These are phyloP conservation scores for Therioaphis trifolii DNA, from an alignment of 2,888 invertebrate genomes.

Conservation along the genomic window DNA sequence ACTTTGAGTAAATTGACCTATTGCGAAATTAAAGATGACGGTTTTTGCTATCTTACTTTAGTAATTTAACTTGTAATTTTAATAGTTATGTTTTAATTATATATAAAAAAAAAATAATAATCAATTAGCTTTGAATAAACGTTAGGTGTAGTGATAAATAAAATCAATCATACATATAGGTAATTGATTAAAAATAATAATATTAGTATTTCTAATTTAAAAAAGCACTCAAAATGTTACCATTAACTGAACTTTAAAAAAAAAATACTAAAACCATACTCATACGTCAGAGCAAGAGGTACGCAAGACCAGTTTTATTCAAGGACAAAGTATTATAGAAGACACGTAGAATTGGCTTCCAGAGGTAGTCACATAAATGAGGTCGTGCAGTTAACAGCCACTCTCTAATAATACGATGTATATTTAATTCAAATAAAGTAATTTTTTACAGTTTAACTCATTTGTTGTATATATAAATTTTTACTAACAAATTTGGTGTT, in stretches of 20 bases:
- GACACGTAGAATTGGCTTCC: constrained; percentile 42
- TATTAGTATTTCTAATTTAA: too few relatives aligned
- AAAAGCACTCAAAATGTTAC: background rate
- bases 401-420: constrained; percentile 27
- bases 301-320: constrained; percentile 56
- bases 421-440: constrained; percentile 1
- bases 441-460: background rate
- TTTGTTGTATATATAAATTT: background rate
- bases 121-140: background rate
- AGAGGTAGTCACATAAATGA: constrained; percentile 42
- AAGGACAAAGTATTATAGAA: constrained; percentile 42
- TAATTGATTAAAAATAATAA: too few relatives aligned
- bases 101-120: background rate
- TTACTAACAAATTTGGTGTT: background rate
- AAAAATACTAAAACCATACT: constrained; percentile 9
- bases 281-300: constrained; percentile 22
- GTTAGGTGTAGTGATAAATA: too few relatives aligned
- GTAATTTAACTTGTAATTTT: background rate
- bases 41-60: background rate
- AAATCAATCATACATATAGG: too few relatives aligned
- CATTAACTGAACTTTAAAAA: background rate
- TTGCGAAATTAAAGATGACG: background rate
- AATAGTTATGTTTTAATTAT: background rate
- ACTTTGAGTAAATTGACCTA: background rate
- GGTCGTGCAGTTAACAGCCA: constrained; percentile 46